phyloP scores from a whole-genome alignment of 2,888 invertebrate species.

The Hypena proboscidalis region DNA sequence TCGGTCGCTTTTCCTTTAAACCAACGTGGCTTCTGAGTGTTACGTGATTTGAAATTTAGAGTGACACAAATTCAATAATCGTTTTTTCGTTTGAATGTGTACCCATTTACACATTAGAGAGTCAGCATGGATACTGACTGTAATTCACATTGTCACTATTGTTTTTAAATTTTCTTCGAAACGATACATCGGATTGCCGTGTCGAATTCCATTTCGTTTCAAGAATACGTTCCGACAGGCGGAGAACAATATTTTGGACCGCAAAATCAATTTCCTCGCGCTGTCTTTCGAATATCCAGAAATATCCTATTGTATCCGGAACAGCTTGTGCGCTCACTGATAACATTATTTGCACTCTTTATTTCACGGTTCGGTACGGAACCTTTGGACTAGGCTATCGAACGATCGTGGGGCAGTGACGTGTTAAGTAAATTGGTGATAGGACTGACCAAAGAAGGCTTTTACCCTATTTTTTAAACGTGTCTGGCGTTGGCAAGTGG shows the following conservation, averaged over 20 bases:
- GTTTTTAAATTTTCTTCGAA: too few species aligned
- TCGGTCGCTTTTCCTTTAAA: constrained; percentile 38
- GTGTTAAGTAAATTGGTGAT: constrained; percentile 36
- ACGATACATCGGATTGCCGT: neutral
- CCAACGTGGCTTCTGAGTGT: constrained; percentile 33
- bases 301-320: constrained; percentile 23
- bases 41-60: constrained; percentile 27
- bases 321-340: constrained; percentile 30
- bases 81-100: neutral
- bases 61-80: constrained; percentile 3
- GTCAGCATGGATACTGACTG: too few species aligned
- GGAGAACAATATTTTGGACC: constrained; percentile 13
- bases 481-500: neutral
- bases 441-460: constrained; percentile 34
- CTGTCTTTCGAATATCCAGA: constrained; percentile 21
- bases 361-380: constrained; percentile 36
- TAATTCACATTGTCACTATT: too few species aligned
- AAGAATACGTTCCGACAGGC: neutral
- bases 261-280: constrained; percentile 27
- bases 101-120: neutral
- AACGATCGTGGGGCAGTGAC: constrained; percentile 38
- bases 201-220: neutral
- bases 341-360: constrained; percentile 43
- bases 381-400: constrained; percentile 24
- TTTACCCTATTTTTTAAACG: constrained; percentile 8